Base-by-base conservation (phyloP, 2,888 invertebrate species). In the Volucella inanis region DNA sequence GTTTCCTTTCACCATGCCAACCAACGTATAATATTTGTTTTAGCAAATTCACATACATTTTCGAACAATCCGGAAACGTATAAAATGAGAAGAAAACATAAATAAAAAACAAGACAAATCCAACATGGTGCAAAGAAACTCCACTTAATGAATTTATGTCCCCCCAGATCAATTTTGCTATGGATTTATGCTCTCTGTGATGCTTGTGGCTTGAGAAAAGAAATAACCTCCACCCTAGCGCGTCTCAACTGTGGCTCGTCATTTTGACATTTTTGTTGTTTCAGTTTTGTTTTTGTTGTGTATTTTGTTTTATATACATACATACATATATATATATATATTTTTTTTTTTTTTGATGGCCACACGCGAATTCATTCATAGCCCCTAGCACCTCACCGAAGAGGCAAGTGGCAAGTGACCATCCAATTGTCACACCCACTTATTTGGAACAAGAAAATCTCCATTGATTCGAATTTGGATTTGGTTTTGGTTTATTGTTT, bases 1-100 rank as follows among this genome's bases (percentile, higher is more conserved):
- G 18, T 43, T 67, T 74, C 52, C 52, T 43, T 47, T 15, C 61
- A 67, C 65, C 14, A 43, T n/a, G 45, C 45, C 55, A 50, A 14
- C 39, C 67, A 64, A 43, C 31, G 54, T 65, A 70, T 81, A 65
- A 67, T 78, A 50, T 74, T 57, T 74, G 76, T 62, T 74, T 78
- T 74, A 74, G 78, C 64, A 65, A 84, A 84, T 64, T 64, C 52
- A 62, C 57, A 83, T 64, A 74, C 72, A 74, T 74, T 79, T 57
- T 41, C 18, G 68, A 59, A 54, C 54, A 79, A 71, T 75, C 70
- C 84, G 79, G 79, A 79, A 84, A 79, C 64, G 31, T 57, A 78
- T 67, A 75, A 67, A 22, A 22, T 22, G 22, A 22, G 22, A 22
- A 22, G 22, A 22, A 22, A 22, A 22, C 22, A 22, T 22, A 22